These are phyloP conservation scores for Prunella himalayana DNA, from an alignment of 2,113 vertebrate genomes.

Conservation along the genomic window DNA sequence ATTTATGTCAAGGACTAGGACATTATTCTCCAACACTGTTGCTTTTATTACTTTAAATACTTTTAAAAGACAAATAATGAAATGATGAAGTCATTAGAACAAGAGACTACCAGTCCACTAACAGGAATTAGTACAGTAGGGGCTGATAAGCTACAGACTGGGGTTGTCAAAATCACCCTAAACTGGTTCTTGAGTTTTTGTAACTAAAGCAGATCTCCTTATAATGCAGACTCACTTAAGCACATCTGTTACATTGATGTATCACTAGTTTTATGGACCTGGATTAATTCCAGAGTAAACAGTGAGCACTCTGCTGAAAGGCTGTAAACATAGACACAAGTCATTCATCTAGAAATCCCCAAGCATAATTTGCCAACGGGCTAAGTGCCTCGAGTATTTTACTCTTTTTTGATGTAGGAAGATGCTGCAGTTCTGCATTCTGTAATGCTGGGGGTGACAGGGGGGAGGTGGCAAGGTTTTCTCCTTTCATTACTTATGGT, in stretches of 20 bases:
- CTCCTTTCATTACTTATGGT: not conserved
- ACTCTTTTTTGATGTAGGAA: not conserved
- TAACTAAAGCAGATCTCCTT: not conserved
- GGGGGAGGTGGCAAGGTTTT: not conserved
- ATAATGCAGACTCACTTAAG: constrained; percentile 2
- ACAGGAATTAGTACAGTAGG: not conserved
- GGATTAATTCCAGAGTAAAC: constrained; percentile 71
- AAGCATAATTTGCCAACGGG: not conserved
- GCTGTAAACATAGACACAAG: constrained; percentile 13
- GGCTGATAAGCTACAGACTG: not conserved
- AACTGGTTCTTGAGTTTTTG: not conserved
- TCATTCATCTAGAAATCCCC: constrained; percentile 3
- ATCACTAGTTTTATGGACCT: constrained; percentile 56
- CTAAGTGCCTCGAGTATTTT: not conserved
- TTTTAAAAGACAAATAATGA: not conserved
- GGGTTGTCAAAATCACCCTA: not conserved
- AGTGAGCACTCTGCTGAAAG: constrained; percentile 42
- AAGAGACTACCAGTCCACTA: not conserved
- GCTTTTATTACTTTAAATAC: not conserved
- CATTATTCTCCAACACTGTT: not conserved
- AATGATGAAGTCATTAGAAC: not conserved
- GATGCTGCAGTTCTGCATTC: not conserved
- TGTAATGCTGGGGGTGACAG: not conserved
- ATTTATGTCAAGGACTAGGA: not conserved
- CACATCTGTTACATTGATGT: constrained; percentile 31